These are phyloP conservation scores for Sander lucioperca DNA, from an alignment of 2,113 vertebrate genomes.

Conservation along the genomic window DNA sequence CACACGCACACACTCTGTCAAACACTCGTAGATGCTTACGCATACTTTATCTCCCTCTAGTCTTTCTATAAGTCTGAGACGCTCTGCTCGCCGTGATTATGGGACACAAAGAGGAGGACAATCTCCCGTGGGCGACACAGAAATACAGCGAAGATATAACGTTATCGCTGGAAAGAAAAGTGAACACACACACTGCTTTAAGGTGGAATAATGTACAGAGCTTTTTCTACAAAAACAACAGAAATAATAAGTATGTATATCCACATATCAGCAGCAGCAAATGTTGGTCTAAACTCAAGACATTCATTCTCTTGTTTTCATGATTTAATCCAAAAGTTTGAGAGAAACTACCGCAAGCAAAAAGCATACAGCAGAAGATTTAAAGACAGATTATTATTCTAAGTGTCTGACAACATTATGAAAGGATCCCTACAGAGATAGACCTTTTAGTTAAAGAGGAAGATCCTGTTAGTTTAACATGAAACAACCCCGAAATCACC, in stretches of 20 bases:
- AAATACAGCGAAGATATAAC: conserved; percentile 44
- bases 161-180: conserved; percentile 50
- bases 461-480: too few relatives aligned
- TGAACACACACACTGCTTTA: conserved; percentile 33
- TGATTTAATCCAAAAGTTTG: conserved; percentile 30
- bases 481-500: too few relatives aligned
- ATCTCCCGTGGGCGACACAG: conserved; percentile 51
- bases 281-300: conserved; percentile 49
- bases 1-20: too few relatives aligned
- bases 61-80: conserved; percentile 43
- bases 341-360: background rate
- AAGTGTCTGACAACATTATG: too few relatives aligned
- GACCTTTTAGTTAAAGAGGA: too few relatives aligned
- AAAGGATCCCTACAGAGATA: too few relatives aligned
- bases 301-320: conserved; percentile 13
- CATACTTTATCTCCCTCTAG: conserved; percentile 44
- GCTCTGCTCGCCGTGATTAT: conserved; percentile 67
- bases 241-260: conserved; percentile 49
- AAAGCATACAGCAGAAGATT: too few relatives aligned
- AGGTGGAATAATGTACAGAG: conserved; percentile 47
- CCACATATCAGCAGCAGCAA: conserved; percentile 39
- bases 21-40: conserved; percentile 15
- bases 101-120: conserved; percentile 60
- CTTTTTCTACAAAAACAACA: conserved; percentile 35
- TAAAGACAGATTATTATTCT: too few relatives aligned